Percentiles rank a stretch among this genome's conserved stretches.
Evolutionary conservation across 2,888 invertebrate genomes (phyloP).

Genomic region (Euclidia mi): DNA sequence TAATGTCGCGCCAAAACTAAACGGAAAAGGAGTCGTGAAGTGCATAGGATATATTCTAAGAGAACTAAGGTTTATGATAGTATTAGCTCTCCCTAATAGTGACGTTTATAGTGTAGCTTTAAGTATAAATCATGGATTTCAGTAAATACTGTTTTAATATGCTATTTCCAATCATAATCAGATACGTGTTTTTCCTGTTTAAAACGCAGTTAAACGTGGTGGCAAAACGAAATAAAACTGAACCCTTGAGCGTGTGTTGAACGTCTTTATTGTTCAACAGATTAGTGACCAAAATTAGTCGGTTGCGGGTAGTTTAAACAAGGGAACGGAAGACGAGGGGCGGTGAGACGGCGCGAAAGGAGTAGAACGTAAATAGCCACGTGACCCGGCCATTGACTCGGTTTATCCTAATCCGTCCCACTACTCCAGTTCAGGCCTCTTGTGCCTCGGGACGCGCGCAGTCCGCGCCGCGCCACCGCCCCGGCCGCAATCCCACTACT

Average conservation of each 20-base stretch:
- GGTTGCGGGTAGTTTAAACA: slow-evolving; percentile 78
- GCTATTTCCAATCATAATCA: slow-evolving; percentile 16
- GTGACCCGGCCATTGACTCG: slow-evolving; percentile 90
- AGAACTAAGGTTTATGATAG: too few relatives aligned
- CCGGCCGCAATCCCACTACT: slow-evolving; percentile 59
- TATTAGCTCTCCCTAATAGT: too few relatives aligned
- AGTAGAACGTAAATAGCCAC: slow-evolving; percentile 85
- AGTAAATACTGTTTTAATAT: slow-evolving; percentile 11
- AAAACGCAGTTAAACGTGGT: slow-evolving; percentile 32
- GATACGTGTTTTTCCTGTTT: slow-evolving; percentile 31
- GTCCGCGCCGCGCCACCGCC: slow-evolving; percentile 37
- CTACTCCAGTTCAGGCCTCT: slow-evolving; percentile 85
- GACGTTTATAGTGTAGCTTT: neutral
- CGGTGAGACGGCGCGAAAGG: slow-evolving; percentile 68
- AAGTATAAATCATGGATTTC: neutral
- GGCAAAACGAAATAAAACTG: slow-evolving; percentile 43
- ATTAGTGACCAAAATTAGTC: slow-evolving; percentile 83
- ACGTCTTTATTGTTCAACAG: slow-evolving; percentile 71
- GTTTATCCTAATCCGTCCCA: slow-evolving; percentile 89
- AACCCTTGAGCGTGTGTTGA: slow-evolving; percentile 47
- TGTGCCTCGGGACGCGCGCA: slow-evolving; percentile 47
- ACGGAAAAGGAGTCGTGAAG: too few relatives aligned
- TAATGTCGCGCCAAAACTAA: too few relatives aligned
- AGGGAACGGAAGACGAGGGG: slow-evolving; percentile 75
- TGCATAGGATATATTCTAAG: too few relatives aligned